A percentile compares a stretch with the other conserved stretches of the same genome.
Conservation (phyloP, 35 echinoderm and acorn worm species). For the Amphiura filiformis region DNA sequence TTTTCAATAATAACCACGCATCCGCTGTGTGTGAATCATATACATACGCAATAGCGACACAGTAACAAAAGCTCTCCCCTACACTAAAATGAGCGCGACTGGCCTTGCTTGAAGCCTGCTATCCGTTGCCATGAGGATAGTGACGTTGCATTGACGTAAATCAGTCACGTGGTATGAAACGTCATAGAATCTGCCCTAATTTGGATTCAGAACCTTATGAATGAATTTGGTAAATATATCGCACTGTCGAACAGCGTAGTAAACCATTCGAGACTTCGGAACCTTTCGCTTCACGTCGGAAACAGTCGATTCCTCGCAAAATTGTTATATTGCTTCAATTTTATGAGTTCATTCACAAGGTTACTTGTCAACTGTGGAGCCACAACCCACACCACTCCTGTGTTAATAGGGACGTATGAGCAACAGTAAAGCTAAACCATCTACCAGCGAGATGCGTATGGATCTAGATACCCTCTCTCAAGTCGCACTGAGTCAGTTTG, state of each 20-base stretch:
- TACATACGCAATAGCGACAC: background rate
- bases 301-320: slow-evolving; percentile 42
- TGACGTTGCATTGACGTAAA: slow-evolving; percentile 53
- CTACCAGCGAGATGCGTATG: slow-evolving; percentile 87
- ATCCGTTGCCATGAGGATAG: slow-evolving; percentile 13
- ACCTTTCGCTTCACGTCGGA: slow-evolving; percentile 54
- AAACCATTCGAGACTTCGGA: slow-evolving; percentile 55
- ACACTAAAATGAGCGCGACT: background rate
- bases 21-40: background rate
- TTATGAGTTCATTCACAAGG: slow-evolving; percentile 19
- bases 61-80: background rate
- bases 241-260: background rate
- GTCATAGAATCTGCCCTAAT: slow-evolving; percentile 59
- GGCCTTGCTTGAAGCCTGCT: slow-evolving; percentile 20
- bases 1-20: background rate
- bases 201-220: slow-evolving; percentile 41
- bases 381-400: slow-evolving; percentile 26
- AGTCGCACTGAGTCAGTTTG: slow-evolving; percentile 81
- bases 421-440: slow-evolving; percentile 50
- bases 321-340: slow-evolving; percentile 4
- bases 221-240: slow-evolving; percentile 70
- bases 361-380: slow-evolving; percentile 36
- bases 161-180: slow-evolving; percentile 32
- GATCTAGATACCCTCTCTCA: slow-evolving; percentile 90
- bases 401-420: slow-evolving; percentile 45